These are phyloP conservation scores for Nasonia longicornis DNA, from an alignment of 1,140 invertebrate species.

Conservation along the genomic window DNA sequence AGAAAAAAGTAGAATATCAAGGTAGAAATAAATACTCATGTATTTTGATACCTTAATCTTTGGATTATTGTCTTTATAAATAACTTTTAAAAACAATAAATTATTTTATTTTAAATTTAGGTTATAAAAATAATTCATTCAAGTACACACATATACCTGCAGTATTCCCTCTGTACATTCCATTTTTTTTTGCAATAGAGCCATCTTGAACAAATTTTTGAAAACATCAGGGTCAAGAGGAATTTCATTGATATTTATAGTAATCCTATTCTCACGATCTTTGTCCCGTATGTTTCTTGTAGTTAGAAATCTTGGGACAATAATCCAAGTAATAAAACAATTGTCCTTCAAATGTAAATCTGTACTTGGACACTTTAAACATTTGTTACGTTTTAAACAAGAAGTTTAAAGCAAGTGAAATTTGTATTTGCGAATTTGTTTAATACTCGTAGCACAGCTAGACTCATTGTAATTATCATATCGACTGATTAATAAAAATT, in stretches of 20 bases:
- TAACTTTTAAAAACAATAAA: neutral
- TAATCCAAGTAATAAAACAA: constrained; percentile 17
- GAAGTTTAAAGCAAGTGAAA: constrained; percentile 6
- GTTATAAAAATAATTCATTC: no score
- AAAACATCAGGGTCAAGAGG: neutral
- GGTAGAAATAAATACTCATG: neutral
- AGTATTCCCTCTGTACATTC: neutral
- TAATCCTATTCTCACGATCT: neutral
- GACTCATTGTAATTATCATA: neutral
- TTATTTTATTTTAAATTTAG: neutral
- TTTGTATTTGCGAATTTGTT: constrained; percentile 4
- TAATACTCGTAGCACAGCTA: neutral
- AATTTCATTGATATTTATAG: neutral
- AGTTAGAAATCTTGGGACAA: constrained; percentile 39
- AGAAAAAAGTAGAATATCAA: constrained; percentile 38
- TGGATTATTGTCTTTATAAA: no score
- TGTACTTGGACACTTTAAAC: constrained; percentile 26
- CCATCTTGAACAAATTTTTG: neutral
- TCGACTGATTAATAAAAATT: no score
- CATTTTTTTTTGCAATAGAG: neutral
- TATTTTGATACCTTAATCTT: neutral
- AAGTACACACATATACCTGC: neutral
- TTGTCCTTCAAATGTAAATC: constrained; percentile 22
- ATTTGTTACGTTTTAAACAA: constrained; percentile 13
- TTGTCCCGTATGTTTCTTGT: constrained; percentile 29